phyloP scores from a whole-genome alignment of 2,113 vertebrate genomes.

The Sclerurus mexicanus region DNA sequence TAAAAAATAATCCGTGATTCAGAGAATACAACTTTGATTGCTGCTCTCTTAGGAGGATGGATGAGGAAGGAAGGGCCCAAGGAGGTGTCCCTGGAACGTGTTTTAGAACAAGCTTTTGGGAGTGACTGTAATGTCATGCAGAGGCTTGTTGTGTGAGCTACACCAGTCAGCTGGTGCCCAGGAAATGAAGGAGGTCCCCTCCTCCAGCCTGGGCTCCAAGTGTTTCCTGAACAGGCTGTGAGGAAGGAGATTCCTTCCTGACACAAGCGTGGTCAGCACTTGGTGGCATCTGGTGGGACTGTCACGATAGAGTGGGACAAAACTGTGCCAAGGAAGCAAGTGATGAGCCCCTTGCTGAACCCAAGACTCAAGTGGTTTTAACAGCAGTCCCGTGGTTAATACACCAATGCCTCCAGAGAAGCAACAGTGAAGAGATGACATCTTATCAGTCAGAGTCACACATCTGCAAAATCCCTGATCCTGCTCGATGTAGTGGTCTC shows the following conservation, averaged over 20 bases:
- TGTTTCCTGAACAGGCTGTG: neutral
- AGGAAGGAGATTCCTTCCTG: neutral
- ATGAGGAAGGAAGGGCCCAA: neutral
- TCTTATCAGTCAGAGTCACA: neutral
- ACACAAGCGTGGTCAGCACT: accelerated
- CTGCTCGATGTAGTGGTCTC: neutral
- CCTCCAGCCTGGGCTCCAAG: neutral
- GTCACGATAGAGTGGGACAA: neutral
- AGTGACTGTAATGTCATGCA: neutral
- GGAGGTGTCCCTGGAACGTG: neutral
- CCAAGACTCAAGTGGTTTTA: neutral
- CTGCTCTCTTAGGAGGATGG: neutral
- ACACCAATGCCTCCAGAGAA: neutral
- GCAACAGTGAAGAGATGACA: neutral
- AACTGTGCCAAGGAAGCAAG: neutral
- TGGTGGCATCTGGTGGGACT: neutral
- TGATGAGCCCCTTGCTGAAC: neutral
- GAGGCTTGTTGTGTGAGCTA: neutral
- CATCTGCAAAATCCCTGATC: neutral
- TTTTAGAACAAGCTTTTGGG: neutral
- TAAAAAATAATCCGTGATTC: neutral
- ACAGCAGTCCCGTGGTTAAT: neutral
- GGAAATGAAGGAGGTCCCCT: neutral
- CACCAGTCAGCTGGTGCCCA: neutral
- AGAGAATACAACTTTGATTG: constrained; percentile 24